Evolutionary conservation across 2,888 invertebrate species (phyloP), one percentile per base, ranked within the genome.

Genomic region (Myathropa florea): DNA sequence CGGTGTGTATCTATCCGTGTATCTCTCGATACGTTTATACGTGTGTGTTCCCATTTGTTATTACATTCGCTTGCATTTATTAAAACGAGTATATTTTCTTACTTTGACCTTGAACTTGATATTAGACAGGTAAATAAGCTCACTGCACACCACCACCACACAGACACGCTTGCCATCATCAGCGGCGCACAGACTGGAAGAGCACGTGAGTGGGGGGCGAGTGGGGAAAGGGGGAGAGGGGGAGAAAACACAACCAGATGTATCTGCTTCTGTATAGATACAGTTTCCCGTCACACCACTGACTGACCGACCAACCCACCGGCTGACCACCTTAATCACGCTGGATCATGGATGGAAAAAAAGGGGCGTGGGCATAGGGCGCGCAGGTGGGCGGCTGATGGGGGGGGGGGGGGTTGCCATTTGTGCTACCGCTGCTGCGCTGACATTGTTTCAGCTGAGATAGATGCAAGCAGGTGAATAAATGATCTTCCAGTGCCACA

Each of bases 61-160:
- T 82, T 73, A 80, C 85, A 86, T 86, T 82, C 68, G 85, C 82
- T 86, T 83, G 83, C 83, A 83, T 83, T 82, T 73, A 83, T 79
- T 78, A 83, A 86, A 83, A 83, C 86, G 78, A 86, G 86, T 86
- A 83, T 86, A 82, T 86, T 86, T 86, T 86, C 86, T 86, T 78
- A 65, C 65, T 76, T 83, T 87, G 90, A 91, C 90, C 91, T 90
- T 90, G 90, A 90, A 90, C 90, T 90, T 90, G 90, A 91, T 91
- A 90, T 90, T 91, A 91, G 91, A 91, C 90, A 89, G 86, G 86
- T 86, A 86, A 79, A 86, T 86, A 86, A 86, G 77, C 82, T 79
- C 55, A 71, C 21, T 65, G 82, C 76, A 72, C 83, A 77, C 26
- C 73, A 70, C 63, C 70, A 39, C 24, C 65, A 70, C 12, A 26